Conservation (phyloP, 2,797 vertebrate genomes). For the Chiloscyllium punctatum region DNA sequence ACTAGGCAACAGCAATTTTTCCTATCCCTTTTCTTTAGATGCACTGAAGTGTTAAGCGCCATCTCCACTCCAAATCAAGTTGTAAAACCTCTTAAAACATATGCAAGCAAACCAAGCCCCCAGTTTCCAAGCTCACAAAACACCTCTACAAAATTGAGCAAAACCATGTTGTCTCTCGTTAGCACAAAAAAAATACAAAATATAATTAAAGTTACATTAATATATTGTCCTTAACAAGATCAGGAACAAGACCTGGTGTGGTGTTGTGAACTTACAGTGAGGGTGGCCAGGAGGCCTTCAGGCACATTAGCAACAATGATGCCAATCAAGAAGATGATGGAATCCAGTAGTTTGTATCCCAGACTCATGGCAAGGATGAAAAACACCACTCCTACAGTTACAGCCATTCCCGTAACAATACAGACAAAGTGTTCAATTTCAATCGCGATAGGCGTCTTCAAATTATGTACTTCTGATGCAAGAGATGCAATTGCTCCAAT, state of each 20-base stretch:
- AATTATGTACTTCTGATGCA: constrained; percentile 58
- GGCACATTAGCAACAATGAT: constrained; percentile 72
- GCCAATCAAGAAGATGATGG: constrained; percentile 71
- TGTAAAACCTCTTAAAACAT: too few relatives aligned
- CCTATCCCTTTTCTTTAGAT: too few relatives aligned
- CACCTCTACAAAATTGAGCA: too few relatives aligned
- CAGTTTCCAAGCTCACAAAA: too few relatives aligned
- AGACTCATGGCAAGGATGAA: constrained; percentile 63
- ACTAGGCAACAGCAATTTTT: too few relatives aligned
- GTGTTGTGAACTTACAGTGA: constrained; percentile 56
- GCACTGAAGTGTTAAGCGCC: too few relatives aligned
- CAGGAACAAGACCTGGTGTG: background rate
- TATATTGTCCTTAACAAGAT: background rate
- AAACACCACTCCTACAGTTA: constrained; percentile 61
- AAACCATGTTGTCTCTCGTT: too few relatives aligned
- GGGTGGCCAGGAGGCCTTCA: constrained; percentile 65
- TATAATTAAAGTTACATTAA: too few relatives aligned
- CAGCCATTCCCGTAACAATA: constrained; percentile 62
- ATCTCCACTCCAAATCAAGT: too few relatives aligned
- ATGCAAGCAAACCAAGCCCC: too few relatives aligned
- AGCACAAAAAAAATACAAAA: too few relatives aligned
- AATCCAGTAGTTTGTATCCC: constrained; percentile 56
- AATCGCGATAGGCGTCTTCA: constrained; percentile 64
- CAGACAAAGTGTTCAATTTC: constrained; percentile 70
- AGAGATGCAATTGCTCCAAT: constrained; percentile 66